These are phyloP conservation scores for Acleris laterana DNA, from an alignment of 2,888 invertebrate species.

Conservation along the genomic window DNA sequence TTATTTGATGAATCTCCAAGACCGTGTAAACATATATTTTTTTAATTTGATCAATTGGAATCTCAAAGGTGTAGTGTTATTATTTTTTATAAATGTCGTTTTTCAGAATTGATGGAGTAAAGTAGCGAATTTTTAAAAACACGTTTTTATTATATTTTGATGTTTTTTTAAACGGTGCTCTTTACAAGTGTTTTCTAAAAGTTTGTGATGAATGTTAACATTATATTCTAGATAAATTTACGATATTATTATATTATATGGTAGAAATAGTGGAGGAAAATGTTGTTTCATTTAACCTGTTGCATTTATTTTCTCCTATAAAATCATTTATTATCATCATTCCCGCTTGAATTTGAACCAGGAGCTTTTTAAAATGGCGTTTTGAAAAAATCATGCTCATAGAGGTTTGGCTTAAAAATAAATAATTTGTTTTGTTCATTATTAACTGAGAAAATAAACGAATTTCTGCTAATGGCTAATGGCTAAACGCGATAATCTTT, in stretches of 20 bases:
- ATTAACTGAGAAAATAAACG: no score
- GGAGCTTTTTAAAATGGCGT: no score
- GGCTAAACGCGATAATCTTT: no score
- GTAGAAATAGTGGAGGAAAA: background rate
- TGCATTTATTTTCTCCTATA: background rate
- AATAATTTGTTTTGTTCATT: no score
- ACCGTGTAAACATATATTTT: background rate
- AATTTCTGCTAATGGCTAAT: no score
- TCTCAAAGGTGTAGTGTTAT: no score
- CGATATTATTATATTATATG: conserved; percentile 13
- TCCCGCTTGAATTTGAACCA: no score
- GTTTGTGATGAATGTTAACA: conserved; percentile 10
- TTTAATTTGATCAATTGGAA: no score
- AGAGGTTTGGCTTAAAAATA: no score
- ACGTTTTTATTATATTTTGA: background rate
- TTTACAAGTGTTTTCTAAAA: conserved; percentile 15
- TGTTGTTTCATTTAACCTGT: conserved; percentile 8
- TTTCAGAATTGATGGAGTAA: background rate
- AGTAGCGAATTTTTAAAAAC: background rate
- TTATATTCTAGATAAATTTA: conserved; percentile 9
- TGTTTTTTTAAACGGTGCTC: conserved; percentile 4
- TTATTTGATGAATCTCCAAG: conserved; percentile 24
- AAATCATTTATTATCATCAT: no score
- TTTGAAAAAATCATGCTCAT: no score
- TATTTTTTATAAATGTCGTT: no score